Conservation (phyloP, 2,113 vertebrate species). For the Connochaetes taurinus region DNA sequence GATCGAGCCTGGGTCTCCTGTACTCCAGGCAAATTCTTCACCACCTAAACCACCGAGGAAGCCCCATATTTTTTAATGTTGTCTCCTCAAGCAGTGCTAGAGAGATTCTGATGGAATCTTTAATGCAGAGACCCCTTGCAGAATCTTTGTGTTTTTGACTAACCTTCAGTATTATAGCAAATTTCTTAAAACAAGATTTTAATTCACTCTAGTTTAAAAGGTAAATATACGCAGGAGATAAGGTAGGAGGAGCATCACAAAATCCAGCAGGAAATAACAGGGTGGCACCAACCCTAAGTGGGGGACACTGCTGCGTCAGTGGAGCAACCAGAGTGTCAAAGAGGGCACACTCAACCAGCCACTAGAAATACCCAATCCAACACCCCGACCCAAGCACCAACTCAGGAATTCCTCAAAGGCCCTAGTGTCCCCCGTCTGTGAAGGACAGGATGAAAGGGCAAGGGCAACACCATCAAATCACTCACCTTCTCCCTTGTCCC, state of each 20-base stretch:
- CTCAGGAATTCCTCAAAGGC: not conserved
- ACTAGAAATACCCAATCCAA: not conserved
- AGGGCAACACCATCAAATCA: not conserved
- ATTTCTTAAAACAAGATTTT: conserved; percentile 27
- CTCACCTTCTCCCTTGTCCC: not conserved
- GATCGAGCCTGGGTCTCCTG: not conserved
- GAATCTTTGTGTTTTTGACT: not conserved
- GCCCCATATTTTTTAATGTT: not conserved
- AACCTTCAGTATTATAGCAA: not conserved
- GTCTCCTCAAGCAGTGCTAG: not conserved
- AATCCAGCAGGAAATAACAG: conserved; percentile 9
- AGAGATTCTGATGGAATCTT: not conserved
- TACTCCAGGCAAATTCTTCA: not conserved
- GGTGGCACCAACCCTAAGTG: not conserved
- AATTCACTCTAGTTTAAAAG: conserved; percentile 29
- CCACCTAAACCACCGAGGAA: not conserved
- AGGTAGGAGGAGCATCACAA: not conserved
- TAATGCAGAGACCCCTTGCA: not conserved
- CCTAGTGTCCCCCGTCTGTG: not conserved
- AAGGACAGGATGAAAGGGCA: not conserved
- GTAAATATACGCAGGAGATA: not conserved
- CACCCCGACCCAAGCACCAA: not conserved
- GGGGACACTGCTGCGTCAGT: not conserved
- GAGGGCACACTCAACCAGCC: not conserved
- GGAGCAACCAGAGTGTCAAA: not conserved